These are phyloP conservation scores for Aphelocoma californica DNA, from an alignment of 2,797 vertebrate species.

Conservation along the genomic window DNA sequence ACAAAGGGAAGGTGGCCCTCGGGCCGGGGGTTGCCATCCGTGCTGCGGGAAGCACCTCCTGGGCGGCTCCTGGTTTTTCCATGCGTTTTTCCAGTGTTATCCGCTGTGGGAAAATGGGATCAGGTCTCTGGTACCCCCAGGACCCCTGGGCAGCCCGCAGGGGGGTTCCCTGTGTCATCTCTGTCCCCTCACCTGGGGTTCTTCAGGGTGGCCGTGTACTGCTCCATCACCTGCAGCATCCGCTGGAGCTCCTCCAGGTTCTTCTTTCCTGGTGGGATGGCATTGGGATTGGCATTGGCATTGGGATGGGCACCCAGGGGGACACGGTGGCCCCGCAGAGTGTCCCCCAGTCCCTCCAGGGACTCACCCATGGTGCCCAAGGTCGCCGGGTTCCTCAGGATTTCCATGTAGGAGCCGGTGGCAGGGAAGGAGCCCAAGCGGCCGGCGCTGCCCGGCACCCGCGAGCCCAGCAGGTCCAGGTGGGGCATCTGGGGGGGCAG, in stretches of 20 bases:
- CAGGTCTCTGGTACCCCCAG: not conserved
- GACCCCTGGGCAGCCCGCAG: not conserved
- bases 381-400: not conserved
- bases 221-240: conserved; percentile 8
- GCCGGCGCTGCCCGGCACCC: not conserved
- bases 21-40: not conserved
- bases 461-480: not conserved
- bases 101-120: not conserved
- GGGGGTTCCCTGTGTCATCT: not conserved
- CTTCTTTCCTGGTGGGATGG: not conserved
- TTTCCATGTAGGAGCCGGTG: not conserved
- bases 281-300: not conserved
- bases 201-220: not conserved
- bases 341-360: rapidly evolving
- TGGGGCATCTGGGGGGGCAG: not conserved
- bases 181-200: conserved; percentile 1
- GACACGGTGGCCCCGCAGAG: rapidly evolving
- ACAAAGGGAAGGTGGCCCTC: not conserved
- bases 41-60: not conserved
- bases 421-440: not conserved
- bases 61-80: not conserved
- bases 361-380: not conserved
- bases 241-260: not conserved
- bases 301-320: not conserved
- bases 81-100: rapidly evolving